Base-by-base conservation (phyloP, 2,888 invertebrate genomes). In the Bugula neritina region DNA sequence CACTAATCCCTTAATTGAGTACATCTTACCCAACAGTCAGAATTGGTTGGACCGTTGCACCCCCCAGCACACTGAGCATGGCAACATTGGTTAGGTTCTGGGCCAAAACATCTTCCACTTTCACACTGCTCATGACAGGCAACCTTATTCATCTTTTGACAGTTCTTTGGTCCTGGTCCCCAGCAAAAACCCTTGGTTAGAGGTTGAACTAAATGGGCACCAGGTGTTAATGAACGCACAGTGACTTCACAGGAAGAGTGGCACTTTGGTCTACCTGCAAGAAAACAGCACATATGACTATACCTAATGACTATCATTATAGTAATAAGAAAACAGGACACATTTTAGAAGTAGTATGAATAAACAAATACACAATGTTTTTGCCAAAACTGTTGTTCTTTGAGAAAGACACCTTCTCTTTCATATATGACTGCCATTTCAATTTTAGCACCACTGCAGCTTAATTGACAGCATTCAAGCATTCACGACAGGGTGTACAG, bases 1-100 rank as follows among this genome's bases (percentile, higher is more conserved):
- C n/a, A n/a, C n/a, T n/a, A n/a, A n/a, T n/a, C n/a, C n/a, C n/a
- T n/a, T n/a, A n/a, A n/a, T n/a, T 17, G 43, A 43, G 10, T 10
- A 5, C 17, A 17, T 81, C 86, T 83, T 82, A 88, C 89, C 77
- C 94, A 89, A 83, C 99, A 99, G 83, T 97, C 94, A 80, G 91
- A 92, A 78, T 94, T 92, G 74, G 92, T 90, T 0, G 96, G 95
- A 0, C 97, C 98, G 0, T 89, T 92, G 83, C 98, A 99, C 17
- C 98, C 98, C 23, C 95, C 98, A 3, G 96, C 96, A 84, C 98
- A 99, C 84, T 96, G 95, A 17, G 94, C 87, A 84, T 98, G 95
- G 83, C 98, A 98, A 72, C 83, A 82, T 81, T 95, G 92, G 55
- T 94, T 87, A 0, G 95, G 94, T 77, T 92, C 90, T 0, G 90